phyloP scores from a whole-genome alignment of 1,140 invertebrate species.

The Homalodisca vitripennis region DNA sequence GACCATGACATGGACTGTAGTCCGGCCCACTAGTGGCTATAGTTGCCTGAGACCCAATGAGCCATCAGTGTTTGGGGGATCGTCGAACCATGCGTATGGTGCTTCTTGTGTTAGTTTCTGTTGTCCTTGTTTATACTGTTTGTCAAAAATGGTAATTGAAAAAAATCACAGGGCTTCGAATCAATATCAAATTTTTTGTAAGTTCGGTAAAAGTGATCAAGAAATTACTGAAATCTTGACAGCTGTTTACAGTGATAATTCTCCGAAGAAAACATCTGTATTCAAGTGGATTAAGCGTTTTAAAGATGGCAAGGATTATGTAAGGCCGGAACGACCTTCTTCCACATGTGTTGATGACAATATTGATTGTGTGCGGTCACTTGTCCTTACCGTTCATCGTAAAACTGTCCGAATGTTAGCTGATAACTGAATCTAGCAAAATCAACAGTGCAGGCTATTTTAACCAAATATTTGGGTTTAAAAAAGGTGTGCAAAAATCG shows the following conservation, averaged over 20 bases:
- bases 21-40: not conserved
- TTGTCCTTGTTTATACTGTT: not conserved
- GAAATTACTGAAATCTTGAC: not conserved
- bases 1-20: not conserved
- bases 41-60: not conserved
- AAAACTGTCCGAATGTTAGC: not conserved
- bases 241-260: conserved; percentile 6
- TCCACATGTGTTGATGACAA: not conserved
- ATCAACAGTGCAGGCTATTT: too few species aligned
- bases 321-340: not conserved
- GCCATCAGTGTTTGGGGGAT: not conserved
- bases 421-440: too few species aligned
- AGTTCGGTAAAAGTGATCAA: not conserved
- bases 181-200: not conserved
- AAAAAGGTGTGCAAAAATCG: not conserved
- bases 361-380: not conserved
- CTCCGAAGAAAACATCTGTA: not conserved
- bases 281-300: conserved; percentile 16
- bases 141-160: conserved; percentile 4
- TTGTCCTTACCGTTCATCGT: not conserved
- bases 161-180: not conserved
- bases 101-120: not conserved
- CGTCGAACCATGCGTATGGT: not conserved
- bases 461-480: not conserved
- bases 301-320: conserved; percentile 1